Percentiles rank a stretch among this genome's conserved stretches.
phyloP scores from a whole-genome alignment of 92 coral and sea anemone species.

The Epizoanthus scotinus region DNA sequence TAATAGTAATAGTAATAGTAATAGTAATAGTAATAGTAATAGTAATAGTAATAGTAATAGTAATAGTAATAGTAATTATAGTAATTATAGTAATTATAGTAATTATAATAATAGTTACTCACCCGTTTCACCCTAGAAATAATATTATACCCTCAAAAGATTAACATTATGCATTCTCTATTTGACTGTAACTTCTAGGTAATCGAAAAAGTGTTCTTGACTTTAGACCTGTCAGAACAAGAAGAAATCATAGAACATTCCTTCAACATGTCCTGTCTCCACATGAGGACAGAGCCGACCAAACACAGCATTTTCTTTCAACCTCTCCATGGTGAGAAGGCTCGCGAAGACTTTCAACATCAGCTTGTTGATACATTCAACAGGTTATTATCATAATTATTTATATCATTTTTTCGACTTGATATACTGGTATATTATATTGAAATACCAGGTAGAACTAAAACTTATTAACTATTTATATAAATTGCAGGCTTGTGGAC shows the following conservation, averaged over 20 bases:
- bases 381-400: slow-evolving; percentile 33
- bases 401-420: too few relatives aligned
- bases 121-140: too few relatives aligned
- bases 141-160: too few relatives aligned
- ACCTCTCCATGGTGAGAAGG: slow-evolving; percentile 45
- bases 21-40: too few relatives aligned
- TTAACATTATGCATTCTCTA: too few relatives aligned
- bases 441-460: not conserved
- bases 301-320: slow-evolving; percentile 57
- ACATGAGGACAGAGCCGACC: slow-evolving; percentile 10
- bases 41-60: too few relatives aligned
- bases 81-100: too few relatives aligned
- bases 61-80: too few relatives aligned
- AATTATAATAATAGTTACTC: too few relatives aligned
- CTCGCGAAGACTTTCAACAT: slow-evolving; percentile 42
- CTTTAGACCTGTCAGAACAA: slow-evolving; percentile 49
- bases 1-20: too few relatives aligned
- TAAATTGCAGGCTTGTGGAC: slow-evolving; percentile 56
- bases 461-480: not conserved
- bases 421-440: too few relatives aligned
- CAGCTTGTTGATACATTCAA: slow-evolving; percentile 62
- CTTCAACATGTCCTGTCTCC: slow-evolving; percentile 46
- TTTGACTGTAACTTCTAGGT: slow-evolving; percentile 35
- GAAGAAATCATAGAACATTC: slow-evolving; percentile 65
- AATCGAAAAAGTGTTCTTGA: slow-evolving; percentile 41